These are phyloP conservation scores for Myopa tessellatipennis DNA, from an alignment of 2,888 invertebrate genomes.

Conservation along the genomic window DNA sequence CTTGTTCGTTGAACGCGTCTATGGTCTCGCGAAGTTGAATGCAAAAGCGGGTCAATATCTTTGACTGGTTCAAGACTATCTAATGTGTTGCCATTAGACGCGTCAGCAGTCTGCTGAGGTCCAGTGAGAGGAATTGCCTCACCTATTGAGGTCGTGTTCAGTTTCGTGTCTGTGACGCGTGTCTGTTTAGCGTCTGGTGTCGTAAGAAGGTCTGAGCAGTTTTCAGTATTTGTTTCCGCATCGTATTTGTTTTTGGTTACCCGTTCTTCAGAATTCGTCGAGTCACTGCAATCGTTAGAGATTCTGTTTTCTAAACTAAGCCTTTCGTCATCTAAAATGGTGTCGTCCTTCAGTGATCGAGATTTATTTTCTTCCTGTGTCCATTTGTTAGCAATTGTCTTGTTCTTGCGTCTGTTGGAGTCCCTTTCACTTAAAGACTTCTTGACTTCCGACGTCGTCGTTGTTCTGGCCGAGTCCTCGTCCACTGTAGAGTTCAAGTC, in stretches of 20 bases:
- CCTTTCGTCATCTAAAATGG: background rate
- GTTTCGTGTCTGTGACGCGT: background rate
- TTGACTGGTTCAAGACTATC: background rate
- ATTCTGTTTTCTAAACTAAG: background rate
- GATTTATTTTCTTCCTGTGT: background rate
- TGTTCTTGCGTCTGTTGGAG: background rate
- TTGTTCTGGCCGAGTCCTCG: background rate
- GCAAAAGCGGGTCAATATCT: slow-evolving; percentile 32
- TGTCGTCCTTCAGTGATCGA: background rate
- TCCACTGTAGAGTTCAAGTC: background rate
- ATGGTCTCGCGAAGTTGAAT: slow-evolving; percentile 31
- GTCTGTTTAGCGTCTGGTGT: background rate
- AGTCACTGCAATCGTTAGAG: background rate
- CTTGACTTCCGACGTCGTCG: background rate
- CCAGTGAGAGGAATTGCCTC: background rate
- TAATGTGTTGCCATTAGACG: background rate
- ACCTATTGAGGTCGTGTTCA: background rate
- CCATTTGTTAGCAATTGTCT: background rate
- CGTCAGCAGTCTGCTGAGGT: background rate
- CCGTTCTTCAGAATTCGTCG: too few relatives aligned
- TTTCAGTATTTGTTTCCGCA: too few relatives aligned
- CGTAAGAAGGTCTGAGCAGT: too few relatives aligned
- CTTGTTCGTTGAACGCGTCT: slow-evolving; percentile 43
- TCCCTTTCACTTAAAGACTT: background rate
- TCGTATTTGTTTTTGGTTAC: too few relatives aligned